Evolutionary conservation across 2,888 invertebrate genomes (phyloP).

Genomic region (Parnassius mnemosyne): DNA sequence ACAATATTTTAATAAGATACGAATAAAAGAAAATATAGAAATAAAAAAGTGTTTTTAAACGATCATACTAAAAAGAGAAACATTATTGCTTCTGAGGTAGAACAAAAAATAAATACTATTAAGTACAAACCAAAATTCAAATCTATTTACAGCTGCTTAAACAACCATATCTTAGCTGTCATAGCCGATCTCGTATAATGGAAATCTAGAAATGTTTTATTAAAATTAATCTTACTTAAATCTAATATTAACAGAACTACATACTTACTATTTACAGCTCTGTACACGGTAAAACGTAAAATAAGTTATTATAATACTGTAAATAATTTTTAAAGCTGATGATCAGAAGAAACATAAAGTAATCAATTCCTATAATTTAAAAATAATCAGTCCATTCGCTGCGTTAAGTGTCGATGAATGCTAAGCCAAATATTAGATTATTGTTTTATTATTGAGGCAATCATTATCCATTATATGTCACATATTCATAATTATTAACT

Average conservation of each 20-base stretch:
- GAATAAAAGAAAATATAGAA: conserved; percentile 26
- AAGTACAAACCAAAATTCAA: conserved; percentile 39
- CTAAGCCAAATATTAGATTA: too few species aligned
- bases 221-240: conserved; percentile 28
- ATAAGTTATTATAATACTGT: conserved; percentile 78
- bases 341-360: conserved; percentile 44
- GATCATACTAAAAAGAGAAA: conserved; percentile 19
- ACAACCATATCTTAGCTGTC: not conserved
- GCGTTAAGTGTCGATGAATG: conserved; percentile 21
- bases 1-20: conserved; percentile 9
- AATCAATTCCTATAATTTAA: conserved; percentile 35
- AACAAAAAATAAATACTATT: conserved; percentile 59
- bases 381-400: conserved; percentile 59
- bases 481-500: too few species aligned
- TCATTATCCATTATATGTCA: too few species aligned
- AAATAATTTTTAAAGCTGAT: conserved; percentile 74
- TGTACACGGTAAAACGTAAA: conserved; percentile 64
- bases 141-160: conserved; percentile 43
- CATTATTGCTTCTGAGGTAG: conserved; percentile 67
- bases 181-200: conserved; percentile 20
- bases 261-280: conserved; percentile 65
- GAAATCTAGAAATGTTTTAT: conserved; percentile 30
- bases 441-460: too few species aligned
- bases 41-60: conserved; percentile 23
- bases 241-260: conserved; percentile 50